Conservation (phyloP, 2,113 vertebrate species). For the Lichenostomus cassidix region DNA sequence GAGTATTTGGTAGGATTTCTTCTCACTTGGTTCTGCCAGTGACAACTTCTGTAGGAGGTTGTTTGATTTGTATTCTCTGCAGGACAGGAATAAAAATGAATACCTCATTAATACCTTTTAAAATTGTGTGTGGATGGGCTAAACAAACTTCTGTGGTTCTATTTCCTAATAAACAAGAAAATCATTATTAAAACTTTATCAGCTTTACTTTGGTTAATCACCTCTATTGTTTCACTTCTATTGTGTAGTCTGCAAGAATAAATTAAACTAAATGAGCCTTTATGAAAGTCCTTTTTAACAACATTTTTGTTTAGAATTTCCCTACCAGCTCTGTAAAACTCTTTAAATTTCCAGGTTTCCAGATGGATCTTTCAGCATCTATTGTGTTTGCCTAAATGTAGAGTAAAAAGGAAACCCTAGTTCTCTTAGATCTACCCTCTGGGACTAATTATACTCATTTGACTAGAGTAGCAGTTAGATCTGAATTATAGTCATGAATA, state of each 20-base stretch:
- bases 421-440: constrained; percentile 72
- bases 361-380: constrained; percentile 16
- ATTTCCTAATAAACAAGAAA: constrained; percentile 51
- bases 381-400: constrained; percentile 69
- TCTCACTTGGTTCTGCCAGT: background rate
- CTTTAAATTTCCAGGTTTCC: constrained; percentile 41
- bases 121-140: background rate
- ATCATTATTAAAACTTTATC: constrained; percentile 41
- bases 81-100: background rate
- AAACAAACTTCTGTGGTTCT: constrained; percentile 5
- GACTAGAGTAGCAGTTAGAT: constrained; percentile 76
- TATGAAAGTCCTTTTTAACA: background rate
- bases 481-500: constrained; percentile 81
- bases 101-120: background rate
- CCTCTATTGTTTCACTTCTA: constrained; percentile 26
- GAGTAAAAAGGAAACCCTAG: constrained; percentile 69
- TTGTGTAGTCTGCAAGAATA: constrained; percentile 11
- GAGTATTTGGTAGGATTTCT: background rate
- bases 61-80: background rate
- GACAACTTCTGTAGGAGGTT: background rate
- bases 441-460: constrained; percentile 80
- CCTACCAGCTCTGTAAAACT: background rate
- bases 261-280: constrained; percentile 33
- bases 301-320: constrained; percentile 46
- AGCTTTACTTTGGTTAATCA: constrained; percentile 53